phyloP scores from a whole-genome alignment of 2,113 vertebrate genomes.

The Herpailurus yagouaroundi region DNA sequence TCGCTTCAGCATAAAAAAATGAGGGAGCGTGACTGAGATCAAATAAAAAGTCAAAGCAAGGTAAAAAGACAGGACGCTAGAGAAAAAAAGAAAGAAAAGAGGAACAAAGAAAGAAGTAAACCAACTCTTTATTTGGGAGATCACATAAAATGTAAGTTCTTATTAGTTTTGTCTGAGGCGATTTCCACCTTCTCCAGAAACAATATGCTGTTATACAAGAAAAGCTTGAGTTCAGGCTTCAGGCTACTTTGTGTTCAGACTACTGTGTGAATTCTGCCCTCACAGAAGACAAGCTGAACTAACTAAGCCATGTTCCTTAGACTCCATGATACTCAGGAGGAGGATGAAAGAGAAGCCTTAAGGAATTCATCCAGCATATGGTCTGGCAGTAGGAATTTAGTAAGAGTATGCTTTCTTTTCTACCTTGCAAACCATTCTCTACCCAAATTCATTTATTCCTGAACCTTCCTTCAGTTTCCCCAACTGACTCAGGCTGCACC shows the following conservation, averaged over 20 bases:
- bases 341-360: not conserved
- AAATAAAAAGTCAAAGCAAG: not conserved
- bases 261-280: not conserved
- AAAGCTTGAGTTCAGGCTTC: not conserved
- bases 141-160: not conserved
- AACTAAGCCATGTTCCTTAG: not conserved
- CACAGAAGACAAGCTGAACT: not conserved
- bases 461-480: not conserved
- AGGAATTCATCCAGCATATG: not conserved
- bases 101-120: not conserved
- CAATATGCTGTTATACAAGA: fast-evolving
- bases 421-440: not conserved
- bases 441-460: not conserved
- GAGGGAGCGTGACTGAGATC: not conserved
- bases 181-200: not conserved
- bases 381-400: not conserved
- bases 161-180: not conserved
- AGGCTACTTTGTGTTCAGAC: not conserved
- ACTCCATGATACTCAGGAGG: not conserved
- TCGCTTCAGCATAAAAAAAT: not conserved
- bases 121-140: not conserved
- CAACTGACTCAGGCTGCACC: not conserved
- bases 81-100: not conserved
- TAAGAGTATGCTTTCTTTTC: not conserved
- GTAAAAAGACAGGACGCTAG: not conserved